Percentiles rank a stretch among this genome's conserved stretches.
Evolutionary conservation across 2,888 invertebrate species (phyloP).

Genomic region (Pristionchus mayeri): DNA sequence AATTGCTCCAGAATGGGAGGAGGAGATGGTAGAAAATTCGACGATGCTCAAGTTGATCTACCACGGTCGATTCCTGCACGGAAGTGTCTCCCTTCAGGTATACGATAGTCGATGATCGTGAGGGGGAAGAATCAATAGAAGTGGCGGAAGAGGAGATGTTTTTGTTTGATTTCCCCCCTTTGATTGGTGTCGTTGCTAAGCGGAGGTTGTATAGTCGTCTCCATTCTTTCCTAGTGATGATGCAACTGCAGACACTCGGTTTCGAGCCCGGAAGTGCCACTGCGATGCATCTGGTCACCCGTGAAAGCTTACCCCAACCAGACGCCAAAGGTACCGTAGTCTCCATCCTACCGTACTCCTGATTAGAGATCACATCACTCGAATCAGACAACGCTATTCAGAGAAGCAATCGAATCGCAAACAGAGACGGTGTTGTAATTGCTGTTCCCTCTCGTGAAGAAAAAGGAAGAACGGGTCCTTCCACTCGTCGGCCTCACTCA

Average conservation of each 20-base stretch:
- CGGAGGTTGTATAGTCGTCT: not conserved
- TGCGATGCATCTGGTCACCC: slow-evolving; percentile 99
- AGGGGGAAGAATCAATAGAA: slow-evolving; percentile 83
- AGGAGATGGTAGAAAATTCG: slow-evolving; percentile 89
- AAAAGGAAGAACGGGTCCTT: not conserved
- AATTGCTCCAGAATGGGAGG: slow-evolving; percentile 88
- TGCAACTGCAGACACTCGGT: slow-evolving; percentile 83
- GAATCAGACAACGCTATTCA: slow-evolving; percentile 58
- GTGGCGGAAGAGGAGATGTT: slow-evolving; percentile 66
- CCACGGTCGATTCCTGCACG: slow-evolving; percentile 99
- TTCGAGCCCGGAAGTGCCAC: slow-evolving; percentile 97
- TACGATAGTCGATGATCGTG: slow-evolving; percentile 2
- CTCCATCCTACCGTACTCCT: not conserved
- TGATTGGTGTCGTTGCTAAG: not conserved
- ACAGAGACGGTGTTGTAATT: slow-evolving; percentile 71
- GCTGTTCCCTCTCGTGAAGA: slow-evolving; percentile 51
- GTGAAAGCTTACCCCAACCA: slow-evolving; percentile 98
- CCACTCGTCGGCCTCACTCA: not conserved
- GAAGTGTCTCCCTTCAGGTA: slow-evolving; percentile 84
- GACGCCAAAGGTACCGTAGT: slow-evolving; percentile 80
- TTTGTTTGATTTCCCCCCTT: slow-evolving; percentile 14
- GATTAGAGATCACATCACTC: not conserved
- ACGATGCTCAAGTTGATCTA: slow-evolving; percentile 98
- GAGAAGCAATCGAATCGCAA: slow-evolving; percentile 73
- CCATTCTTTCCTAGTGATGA: not conserved